Evolutionary conservation across 2,113 vertebrate genomes (phyloP).

Genomic region (Callionymus lyra): DNA sequence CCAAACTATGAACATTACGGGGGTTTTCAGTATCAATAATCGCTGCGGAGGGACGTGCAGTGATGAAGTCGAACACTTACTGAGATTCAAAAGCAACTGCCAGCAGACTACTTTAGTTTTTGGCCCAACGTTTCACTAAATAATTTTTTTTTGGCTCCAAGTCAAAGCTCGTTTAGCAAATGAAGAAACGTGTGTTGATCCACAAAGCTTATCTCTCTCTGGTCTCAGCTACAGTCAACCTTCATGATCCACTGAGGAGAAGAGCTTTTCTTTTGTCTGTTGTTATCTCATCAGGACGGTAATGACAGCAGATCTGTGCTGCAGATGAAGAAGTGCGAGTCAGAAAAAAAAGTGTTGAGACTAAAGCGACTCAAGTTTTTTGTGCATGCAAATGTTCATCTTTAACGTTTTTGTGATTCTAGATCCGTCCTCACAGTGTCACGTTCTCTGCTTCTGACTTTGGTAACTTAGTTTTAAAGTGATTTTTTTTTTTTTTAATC

Average conservation of each 20-base stretch:
- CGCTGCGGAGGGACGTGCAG: too few species aligned
- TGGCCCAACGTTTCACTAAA: conserved; percentile 36
- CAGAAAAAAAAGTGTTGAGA: background rate
- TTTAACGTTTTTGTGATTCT: too few species aligned
- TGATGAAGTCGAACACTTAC: background rate
- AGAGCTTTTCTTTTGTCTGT: background rate
- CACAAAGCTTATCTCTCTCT: conserved; percentile 12
- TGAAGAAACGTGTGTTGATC: conserved; percentile 24
- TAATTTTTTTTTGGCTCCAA: conserved; percentile 44
- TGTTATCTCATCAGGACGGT: conserved; percentile 8
- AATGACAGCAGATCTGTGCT: conserved; percentile 13
- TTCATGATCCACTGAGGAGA: background rate
- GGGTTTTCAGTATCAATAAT: too few species aligned
- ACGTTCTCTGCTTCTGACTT: too few species aligned
- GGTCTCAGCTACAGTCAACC: conserved; percentile 1
- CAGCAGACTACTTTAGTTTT: conserved; percentile 56
- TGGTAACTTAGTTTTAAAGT: too few species aligned
- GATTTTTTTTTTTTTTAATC: too few species aligned
- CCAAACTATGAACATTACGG: too few species aligned
- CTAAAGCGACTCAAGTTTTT: too few species aligned
- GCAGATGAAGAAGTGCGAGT: conserved; percentile 12
- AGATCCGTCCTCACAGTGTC: too few species aligned
- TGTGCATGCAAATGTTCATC: too few species aligned
- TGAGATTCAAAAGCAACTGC: conserved; percentile 38
- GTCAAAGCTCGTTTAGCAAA: conserved; percentile 54